These are phyloP conservation scores for Adineta ricciae DNA, from an alignment of 2,888 invertebrate species.

Conservation along the genomic window DNA sequence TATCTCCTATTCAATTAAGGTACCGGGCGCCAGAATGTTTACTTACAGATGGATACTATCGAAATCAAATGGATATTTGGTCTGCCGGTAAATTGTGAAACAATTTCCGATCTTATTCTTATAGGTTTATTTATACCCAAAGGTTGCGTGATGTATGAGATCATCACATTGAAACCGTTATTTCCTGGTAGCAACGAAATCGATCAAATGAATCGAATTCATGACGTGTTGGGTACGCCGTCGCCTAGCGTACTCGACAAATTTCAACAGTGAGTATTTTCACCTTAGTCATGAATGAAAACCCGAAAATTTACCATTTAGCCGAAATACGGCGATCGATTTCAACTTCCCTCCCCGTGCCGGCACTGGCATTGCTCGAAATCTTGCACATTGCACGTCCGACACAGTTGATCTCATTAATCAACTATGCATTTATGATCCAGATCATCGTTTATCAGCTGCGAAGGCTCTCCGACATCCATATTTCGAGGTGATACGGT, in stretches of 20 bases:
- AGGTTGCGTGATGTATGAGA: conserved; percentile 63
- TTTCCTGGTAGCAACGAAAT: conserved; percentile 65
- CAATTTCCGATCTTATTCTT: no score
- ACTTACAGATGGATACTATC: conserved; percentile 60
- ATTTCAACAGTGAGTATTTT: conserved; percentile 44
- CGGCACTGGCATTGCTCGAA: conserved; percentile 51
- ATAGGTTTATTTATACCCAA: no score
- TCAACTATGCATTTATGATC: conserved; percentile 59
- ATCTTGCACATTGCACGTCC: conserved; percentile 49
- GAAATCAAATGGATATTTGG: conserved; percentile 65
- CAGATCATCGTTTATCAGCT: conserved; percentile 57
- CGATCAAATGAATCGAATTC: conserved; percentile 63
- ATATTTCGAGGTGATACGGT: conserved; percentile 55
- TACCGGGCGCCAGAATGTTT: conserved; percentile 61
- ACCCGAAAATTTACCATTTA: no score
- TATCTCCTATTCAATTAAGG: conserved; percentile 51
- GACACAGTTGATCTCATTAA: conserved; percentile 55
- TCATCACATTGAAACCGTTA: conserved; percentile 60
- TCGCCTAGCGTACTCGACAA: conserved; percentile 44
- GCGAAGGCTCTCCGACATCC: conserved; percentile 56
- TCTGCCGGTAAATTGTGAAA: conserved; percentile 47
- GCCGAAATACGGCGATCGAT: conserved; percentile 42
- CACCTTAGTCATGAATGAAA: no score
- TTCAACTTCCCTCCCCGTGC: conserved; percentile 48
- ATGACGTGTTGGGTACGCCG: conserved; percentile 58